Percentiles rank a stretch among this genome's conserved stretches.
Evolutionary conservation across 2,113 vertebrate genomes (phyloP).

Genomic region (Poeciliopsis retropinna): DNA sequence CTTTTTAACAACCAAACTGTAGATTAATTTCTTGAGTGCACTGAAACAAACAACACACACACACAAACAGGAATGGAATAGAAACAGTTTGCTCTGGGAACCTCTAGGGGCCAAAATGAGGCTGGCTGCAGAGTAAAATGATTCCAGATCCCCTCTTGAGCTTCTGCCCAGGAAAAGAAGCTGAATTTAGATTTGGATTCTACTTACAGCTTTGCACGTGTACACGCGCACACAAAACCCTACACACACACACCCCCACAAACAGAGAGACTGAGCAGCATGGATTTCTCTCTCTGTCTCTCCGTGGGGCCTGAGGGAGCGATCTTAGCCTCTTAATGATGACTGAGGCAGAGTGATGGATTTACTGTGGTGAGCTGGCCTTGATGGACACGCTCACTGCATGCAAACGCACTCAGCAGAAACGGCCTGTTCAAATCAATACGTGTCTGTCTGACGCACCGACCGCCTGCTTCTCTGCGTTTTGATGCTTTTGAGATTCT

Average conservation of each 20-base stretch:
- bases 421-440: conserved; percentile 27
- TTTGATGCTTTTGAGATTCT: background rate
- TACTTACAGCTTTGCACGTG: background rate
- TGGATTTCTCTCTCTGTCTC: conserved; percentile 25
- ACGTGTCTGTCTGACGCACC: background rate
- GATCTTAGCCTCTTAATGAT: conserved; percentile 42
- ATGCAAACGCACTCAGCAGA: conserved; percentile 8
- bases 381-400: conserved; percentile 15
- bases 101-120: conserved; percentile 40
- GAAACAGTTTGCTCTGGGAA: conserved; percentile 30
- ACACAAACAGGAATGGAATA: conserved; percentile 17
- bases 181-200: conserved; percentile 23
- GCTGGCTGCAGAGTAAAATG: conserved; percentile 40
- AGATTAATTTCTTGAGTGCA: conserved; percentile 18
- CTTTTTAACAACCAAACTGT: conserved; percentile 41
- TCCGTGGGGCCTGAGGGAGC: conserved; percentile 4
- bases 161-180: conserved; percentile 14
- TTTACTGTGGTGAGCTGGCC: conserved; percentile 24
- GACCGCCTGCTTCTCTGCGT: background rate
- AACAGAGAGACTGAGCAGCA: background rate
- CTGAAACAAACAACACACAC: conserved; percentile 1
- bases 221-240: conserved; percentile 1
- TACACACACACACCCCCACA: background rate
- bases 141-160: conserved; percentile 44
- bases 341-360: conserved; percentile 39